Evolutionary conservation across 2,888 invertebrate species (phyloP), one percentile per base, ranked within the genome.

Genomic region (Chymomyza amoena): DNA sequence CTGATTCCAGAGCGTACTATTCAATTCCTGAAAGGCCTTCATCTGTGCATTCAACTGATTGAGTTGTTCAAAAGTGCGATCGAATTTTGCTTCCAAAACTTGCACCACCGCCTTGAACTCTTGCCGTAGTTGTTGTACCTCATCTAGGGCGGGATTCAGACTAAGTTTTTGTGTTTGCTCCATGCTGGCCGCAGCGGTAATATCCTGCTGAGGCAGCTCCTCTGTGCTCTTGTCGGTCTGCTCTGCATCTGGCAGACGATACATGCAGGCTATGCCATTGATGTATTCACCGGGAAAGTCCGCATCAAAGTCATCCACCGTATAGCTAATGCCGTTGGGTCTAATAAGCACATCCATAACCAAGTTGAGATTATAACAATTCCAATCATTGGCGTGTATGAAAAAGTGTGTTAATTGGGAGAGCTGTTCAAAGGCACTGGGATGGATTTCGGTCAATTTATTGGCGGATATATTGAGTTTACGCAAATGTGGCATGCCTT

Each of bases 331-430:
- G 15, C 76, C 75, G 9, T 80, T 66, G 0, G 84, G 78, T 0
- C 70, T 72, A 7, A 91, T 85, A 0, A 91, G 70, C 6, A 89
- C 60, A 61, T 90, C 84, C 89, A 91, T 89, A 0, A 91, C 52
- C 28, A 74, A 56, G 10, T 72, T 72, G 3, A 91, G 77, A 72
- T 77, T 88, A n/a, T 81, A 91, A 39, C 90, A 91, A 70, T 90
- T 90, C 91, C 90, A 91, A 51, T 89, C 72, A 66, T 91, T 91
- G 2, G 70, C 79, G 28, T 91, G 89, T 39, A 91, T 86, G 63
- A 86, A 90, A 36, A 91, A 89, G 64, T 90, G 85, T 1, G 81
- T 82, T 0, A 91, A 66, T 6, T 86, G 77, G 7, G 84, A 74
- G 16, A 91, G 74, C 13, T 81, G 79, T 4, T 64, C 45, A 50